Percentiles rank a stretch among this genome's conserved stretches.
phyloP scores from a whole-genome alignment of 2,113 vertebrate species.

The Podarcis muralis region DNA sequence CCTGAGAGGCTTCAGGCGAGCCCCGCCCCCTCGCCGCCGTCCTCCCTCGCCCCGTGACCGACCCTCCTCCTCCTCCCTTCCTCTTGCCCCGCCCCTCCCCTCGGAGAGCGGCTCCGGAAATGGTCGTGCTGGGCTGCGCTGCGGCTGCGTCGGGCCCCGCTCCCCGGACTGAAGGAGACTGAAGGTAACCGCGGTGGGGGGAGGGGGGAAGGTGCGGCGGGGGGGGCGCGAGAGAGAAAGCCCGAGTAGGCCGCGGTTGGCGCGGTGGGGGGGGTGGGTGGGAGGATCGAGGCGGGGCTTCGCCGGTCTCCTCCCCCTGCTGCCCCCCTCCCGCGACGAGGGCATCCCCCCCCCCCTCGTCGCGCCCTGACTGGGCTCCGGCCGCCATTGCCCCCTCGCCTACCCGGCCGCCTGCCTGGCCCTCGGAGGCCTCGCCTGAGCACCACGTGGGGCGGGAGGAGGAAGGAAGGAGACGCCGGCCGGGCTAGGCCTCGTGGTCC shows the following conservation, averaged over 20 bases:
- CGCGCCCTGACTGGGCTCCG: neutral
- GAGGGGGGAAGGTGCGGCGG: neutral
- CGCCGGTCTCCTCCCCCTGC: neutral
- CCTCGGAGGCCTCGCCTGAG: neutral
- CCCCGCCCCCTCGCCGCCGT: neutral
- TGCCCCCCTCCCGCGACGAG: too few relatives aligned
- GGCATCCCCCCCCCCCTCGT: neutral
- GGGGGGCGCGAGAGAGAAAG: neutral
- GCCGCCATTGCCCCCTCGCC: neutral
- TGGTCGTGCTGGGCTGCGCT: slow-evolving; percentile 78
- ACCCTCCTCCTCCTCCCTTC: neutral
- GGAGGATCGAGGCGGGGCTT: neutral
- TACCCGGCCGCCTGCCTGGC: neutral
- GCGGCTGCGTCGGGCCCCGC: slow-evolving; percentile 86
- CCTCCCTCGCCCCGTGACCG: neutral
- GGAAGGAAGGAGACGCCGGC: neutral
- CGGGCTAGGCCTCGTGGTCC: neutral
- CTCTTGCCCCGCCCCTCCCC: slow-evolving; percentile 47
- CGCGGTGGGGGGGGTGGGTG: neutral
- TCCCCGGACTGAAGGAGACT: slow-evolving; percentile 89
- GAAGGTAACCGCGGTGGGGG: slow-evolving; percentile 75
- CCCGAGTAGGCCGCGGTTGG: neutral
- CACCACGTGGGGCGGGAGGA: neutral
- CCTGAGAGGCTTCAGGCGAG: neutral
- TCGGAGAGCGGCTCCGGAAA: slow-evolving; percentile 85